These are phyloP conservation scores for Octodon degus DNA, from an alignment of 2,113 vertebrate genomes.

Conservation along the genomic window DNA sequence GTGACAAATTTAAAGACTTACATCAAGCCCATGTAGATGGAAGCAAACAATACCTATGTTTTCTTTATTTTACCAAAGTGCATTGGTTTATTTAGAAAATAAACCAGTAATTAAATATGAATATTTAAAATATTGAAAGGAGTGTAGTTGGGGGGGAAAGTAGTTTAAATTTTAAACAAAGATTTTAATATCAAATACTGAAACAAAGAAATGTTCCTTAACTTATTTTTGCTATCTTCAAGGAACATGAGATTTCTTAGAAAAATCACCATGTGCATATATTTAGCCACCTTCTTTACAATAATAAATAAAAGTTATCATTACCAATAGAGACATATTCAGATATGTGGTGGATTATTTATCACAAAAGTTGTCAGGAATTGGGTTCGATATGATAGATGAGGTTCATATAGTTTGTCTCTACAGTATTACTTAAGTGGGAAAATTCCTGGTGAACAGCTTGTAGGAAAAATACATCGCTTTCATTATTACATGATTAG, in stretches of 20 bases:
- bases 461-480: constrained; percentile 70
- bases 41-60: not conserved
- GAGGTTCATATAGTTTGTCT: constrained; percentile 52
- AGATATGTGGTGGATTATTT: constrained; percentile 12
- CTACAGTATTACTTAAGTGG: constrained; percentile 62
- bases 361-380: constrained; percentile 47
- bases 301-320: not conserved
- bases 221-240: not conserved
- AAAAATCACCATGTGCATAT: constrained; percentile 11
- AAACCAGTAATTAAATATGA: constrained; percentile 46
- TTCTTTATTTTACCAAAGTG: not conserved
- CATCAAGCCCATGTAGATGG: not conserved
- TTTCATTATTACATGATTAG: constrained; percentile 74
- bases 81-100: constrained; percentile 24
- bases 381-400: constrained; percentile 54
- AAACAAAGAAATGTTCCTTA: constrained; percentile 32
- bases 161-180: not conserved
- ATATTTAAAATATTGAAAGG: constrained; percentile 37
- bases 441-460: constrained; percentile 42
- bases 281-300: not conserved
- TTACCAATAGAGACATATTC: constrained; percentile 6
- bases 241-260: constrained; percentile 44
- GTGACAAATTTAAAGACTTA: not conserved
- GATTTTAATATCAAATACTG: not conserved
- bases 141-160: not conserved